Percentiles rank a stretch among this genome's conserved stretches.
Conservation (phyloP, 2,888 invertebrate species). For the Zhengitettix transpicula region DNA sequence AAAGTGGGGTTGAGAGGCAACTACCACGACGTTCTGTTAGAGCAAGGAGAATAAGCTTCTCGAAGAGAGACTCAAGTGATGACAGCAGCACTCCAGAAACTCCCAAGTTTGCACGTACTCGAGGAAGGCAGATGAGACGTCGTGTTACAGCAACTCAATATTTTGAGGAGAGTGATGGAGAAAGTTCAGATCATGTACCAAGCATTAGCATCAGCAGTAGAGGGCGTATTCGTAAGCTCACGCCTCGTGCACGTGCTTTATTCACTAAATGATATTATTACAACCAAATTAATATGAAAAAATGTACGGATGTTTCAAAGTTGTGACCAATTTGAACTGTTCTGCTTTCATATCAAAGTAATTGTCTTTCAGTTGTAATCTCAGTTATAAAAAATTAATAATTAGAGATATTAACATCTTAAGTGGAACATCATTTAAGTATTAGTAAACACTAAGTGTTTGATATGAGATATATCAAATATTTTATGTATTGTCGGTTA, state of each 20-base stretch:
- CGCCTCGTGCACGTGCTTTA: constrained; percentile 57
- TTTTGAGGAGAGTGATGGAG: constrained; percentile 23
- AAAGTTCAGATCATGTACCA: constrained; percentile 1
- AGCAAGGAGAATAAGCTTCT: neutral
- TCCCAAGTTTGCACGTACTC: constrained; percentile 16
- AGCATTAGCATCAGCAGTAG: constrained; percentile 53
- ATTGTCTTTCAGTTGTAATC: too few relatives aligned
- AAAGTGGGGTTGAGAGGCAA: constrained; percentile 21
- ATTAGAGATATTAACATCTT: too few relatives aligned
- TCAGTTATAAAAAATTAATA: too few relatives aligned
- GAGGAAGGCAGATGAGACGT: constrained; percentile 25
- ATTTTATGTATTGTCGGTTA: too few relatives aligned
- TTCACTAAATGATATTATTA: constrained; percentile 16
- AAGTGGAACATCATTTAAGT: too few relatives aligned
- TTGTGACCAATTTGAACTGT: neutral
- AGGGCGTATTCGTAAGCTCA: constrained; percentile 68
- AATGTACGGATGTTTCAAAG: constrained; percentile 9
- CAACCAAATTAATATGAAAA: neutral
- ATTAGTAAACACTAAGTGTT: too few relatives aligned
- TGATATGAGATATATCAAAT: too few relatives aligned
- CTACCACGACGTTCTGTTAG: constrained; percentile 4
- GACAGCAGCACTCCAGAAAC: constrained; percentile 17
- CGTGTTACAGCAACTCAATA: constrained; percentile 23
- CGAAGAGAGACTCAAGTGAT: constrained; percentile 11
- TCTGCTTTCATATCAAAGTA: too few relatives aligned